Conservation (phyloP, 2,113 vertebrate genomes). For the Callospermophilus lateralis region DNA sequence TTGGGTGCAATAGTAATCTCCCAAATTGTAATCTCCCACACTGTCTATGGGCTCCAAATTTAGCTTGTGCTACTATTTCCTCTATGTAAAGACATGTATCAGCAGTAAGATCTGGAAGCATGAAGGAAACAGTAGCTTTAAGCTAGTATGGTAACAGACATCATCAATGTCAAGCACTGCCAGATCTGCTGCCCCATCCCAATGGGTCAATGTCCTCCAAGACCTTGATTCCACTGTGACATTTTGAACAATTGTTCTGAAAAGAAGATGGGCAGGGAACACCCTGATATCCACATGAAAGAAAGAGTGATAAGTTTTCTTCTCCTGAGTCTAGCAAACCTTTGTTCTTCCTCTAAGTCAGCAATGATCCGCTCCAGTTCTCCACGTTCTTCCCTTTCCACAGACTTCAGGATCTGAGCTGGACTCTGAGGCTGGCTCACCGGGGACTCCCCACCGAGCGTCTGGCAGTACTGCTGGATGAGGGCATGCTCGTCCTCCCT, state of each 20-base stretch:
- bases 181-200: neutral
- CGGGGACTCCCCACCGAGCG: slow-evolving; percentile 95
- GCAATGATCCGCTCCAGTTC: slow-evolving; percentile 96
- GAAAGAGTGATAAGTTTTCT: neutral
- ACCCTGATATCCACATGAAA: rapidly evolving
- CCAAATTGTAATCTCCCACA: neutral
- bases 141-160: neutral
- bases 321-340: slow-evolving; percentile 83
- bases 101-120: neutral
- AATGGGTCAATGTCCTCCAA: neutral
- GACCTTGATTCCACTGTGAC: neutral
- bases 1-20: neutral
- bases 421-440: slow-evolving; percentile 97
- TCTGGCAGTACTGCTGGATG: slow-evolving; percentile 98
- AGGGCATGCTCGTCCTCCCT: slow-evolving; percentile 98
- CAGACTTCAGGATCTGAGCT: slow-evolving; percentile 96
- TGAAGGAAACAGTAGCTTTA: neutral
- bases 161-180: neutral
- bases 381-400: slow-evolving; percentile 95
- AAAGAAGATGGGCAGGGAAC: neutral
- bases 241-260: neutral
- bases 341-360: slow-evolving; percentile 97
- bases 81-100: neutral
- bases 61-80: neutral
- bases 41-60: neutral